Evolutionary conservation across 2,888 invertebrate species (phyloP).

Genomic region (Anthophora plumipes): DNA sequence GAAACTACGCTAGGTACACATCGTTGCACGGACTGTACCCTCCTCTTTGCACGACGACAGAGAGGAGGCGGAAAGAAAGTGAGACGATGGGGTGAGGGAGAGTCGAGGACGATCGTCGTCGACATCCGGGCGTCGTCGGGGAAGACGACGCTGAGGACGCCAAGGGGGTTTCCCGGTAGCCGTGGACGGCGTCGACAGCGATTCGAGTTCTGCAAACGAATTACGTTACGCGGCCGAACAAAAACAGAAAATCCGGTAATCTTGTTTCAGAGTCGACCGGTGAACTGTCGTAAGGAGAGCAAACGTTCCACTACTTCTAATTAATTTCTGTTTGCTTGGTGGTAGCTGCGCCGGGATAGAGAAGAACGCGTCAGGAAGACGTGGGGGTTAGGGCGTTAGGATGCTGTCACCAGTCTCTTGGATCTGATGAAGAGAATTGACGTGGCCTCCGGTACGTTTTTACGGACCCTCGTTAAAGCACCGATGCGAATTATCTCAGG

Average conservation of each 20-base stretch:
- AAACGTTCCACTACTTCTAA: slow-evolving; percentile 75
- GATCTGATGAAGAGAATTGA: slow-evolving; percentile 50
- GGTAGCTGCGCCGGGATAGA: slow-evolving; percentile 22
- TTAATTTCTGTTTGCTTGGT: slow-evolving; percentile 76
- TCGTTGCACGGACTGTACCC: too few species aligned
- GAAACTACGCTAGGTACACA: too few species aligned
- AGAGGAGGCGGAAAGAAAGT: background rate
- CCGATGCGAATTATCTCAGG: slow-evolving; percentile 62
- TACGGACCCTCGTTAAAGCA: slow-evolving; percentile 67
- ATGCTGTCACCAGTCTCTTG: slow-evolving; percentile 9
- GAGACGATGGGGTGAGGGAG: background rate
- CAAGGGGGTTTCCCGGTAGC: slow-evolving; percentile 36
- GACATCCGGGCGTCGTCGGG: slow-evolving; percentile 71
- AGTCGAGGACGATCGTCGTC: slow-evolving; percentile 57
- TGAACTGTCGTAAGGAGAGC: slow-evolving; percentile 69
- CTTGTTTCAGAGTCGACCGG: slow-evolving; percentile 76
- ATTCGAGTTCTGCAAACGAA: slow-evolving; percentile 78
- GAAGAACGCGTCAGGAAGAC: slow-evolving; percentile 1
- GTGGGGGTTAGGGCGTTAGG: slow-evolving; percentile 2
- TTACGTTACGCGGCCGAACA: slow-evolving; percentile 72
- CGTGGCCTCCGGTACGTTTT: slow-evolving; percentile 58
- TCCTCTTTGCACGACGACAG: background rate
- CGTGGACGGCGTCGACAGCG: slow-evolving; percentile 50
- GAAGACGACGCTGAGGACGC: slow-evolving; percentile 30
- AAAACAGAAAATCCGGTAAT: slow-evolving; percentile 78